Evolutionary conservation across 2,888 invertebrate genomes (phyloP), one percentile per base, ranked within the genome.

Genomic region (Achlya flavicornis): DNA sequence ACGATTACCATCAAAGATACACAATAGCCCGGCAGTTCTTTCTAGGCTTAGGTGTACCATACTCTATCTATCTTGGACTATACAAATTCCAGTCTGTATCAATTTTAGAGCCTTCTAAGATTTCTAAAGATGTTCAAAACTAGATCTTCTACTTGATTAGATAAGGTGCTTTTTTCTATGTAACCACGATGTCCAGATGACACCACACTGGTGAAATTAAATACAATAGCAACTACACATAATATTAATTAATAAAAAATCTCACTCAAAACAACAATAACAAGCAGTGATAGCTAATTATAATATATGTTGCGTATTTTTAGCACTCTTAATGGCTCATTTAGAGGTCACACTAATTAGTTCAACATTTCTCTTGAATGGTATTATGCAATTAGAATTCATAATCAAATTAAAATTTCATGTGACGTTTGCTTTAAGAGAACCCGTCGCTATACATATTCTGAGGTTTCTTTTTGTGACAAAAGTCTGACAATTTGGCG

Each of bases 301-400:
- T 48, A 16, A 3, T 5, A 14, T 4, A 48, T 6, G 16, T 16
- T 16, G 16, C 46, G n/a, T 53, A 53, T n/a, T 53, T 19, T 53
- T 53, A 53, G 48, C 16, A 53, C n/a, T 19, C 8, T 53, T 19
- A 53, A 53, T 46, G 6, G n/a, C 14, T 6, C 11, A 41, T 41
- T 41, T 12, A 41, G 12, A 12, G 11, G 48, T 53, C 19, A 53
- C 12, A 53, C 19, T 19, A 53, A 53, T 53, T 53, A 53, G 19
- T 4, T 10, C n/a, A 53, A n/a, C 19, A 53, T 53, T 19, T 53
- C 53, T 53, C 16, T 19, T 53, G 10, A 19, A 53, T 19, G 10
- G 10, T 53, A 53, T 53, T 53, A 19, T 53, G 53, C 53, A 53
- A 53, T 53, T 53, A 19, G 53, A 53, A 53, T 19, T 53, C 19